These are phyloP conservation scores for Eledone cirrhosa DNA, from an alignment of 2,888 invertebrate genomes.

Conservation along the genomic window DNA sequence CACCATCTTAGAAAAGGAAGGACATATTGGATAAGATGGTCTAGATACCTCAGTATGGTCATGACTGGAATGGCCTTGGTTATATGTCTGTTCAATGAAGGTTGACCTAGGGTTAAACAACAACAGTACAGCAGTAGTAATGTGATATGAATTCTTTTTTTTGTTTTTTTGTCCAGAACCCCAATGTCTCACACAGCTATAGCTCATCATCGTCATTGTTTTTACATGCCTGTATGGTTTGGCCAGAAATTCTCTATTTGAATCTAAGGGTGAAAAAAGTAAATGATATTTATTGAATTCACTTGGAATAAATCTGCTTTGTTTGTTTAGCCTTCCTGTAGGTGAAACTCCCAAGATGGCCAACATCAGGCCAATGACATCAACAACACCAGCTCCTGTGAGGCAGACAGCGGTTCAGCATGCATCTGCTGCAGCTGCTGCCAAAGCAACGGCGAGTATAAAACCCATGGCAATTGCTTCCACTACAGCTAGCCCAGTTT, in stretches of 20 bases:
- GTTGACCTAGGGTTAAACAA: no score
- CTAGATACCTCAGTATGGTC: no score
- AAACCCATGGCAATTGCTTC: conserved; percentile 83
- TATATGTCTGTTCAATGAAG: no score
- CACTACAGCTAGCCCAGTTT: conserved; percentile 44
- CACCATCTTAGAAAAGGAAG: no score
- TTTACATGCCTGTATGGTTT: background rate
- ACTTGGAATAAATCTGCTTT: background rate
- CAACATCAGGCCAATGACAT: conserved; percentile 89
- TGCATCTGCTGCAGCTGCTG: conserved; percentile 63
- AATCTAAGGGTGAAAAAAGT: background rate
- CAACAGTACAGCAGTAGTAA: no score
- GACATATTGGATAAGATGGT: no score
- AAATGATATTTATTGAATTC: conserved; percentile 31
- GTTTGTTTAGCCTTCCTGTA: conserved; percentile 40
- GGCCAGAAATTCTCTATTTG: background rate
- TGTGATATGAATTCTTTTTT: no score
- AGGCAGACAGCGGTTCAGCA: conserved; percentile 52
- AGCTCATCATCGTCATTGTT: background rate
- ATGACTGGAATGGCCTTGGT: no score
- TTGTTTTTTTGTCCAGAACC: no score
- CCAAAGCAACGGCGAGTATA: conserved; percentile 88
- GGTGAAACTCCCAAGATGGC: conserved; percentile 78
- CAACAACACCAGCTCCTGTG: conserved; percentile 72
- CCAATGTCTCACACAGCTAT: no score